phyloP scores from a whole-genome alignment of 2,797 vertebrate genomes.

The Sebastes kiyomatsui region DNA sequence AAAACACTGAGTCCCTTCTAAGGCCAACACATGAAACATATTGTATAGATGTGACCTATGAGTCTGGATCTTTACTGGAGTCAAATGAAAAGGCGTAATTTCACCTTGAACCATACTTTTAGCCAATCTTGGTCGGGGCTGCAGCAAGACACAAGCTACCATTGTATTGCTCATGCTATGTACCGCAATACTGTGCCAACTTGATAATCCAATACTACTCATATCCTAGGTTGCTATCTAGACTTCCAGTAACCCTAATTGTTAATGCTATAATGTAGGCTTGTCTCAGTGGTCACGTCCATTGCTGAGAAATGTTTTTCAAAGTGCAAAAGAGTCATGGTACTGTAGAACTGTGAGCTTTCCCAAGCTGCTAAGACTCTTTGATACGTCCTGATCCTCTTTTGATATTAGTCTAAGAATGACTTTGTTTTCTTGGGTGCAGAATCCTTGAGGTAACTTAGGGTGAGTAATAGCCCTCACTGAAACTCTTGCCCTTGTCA shows the following conservation, averaged over 20 bases:
- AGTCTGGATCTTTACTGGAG: constrained; percentile 9
- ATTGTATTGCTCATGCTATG: constrained; percentile 24
- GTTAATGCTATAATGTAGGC: background rate
- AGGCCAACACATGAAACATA: background rate
- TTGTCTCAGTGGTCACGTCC: background rate
- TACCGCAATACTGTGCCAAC: constrained; percentile 22
- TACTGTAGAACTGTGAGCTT: constrained; percentile 3
- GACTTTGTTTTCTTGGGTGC: constrained; percentile 15
- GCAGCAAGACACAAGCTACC: constrained; percentile 21
- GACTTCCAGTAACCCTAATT: background rate
- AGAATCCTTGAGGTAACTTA: background rate
- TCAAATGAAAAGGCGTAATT: constrained; percentile 19
- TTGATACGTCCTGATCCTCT: constrained; percentile 44
- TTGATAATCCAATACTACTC: constrained; percentile 25
- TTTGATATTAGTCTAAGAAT: constrained; percentile 32
- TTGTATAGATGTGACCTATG: background rate
- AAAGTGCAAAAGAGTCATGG: background rate
- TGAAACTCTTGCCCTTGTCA: background rate
- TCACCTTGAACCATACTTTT: constrained; percentile 17
- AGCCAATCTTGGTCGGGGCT: background rate
- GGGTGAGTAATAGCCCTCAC: background rate
- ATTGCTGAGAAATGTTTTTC: constrained; percentile 26
- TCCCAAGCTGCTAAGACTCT: constrained; percentile 27
- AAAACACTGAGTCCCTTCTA: background rate
- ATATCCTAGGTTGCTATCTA: background rate